Evolutionary conservation across 37 sponge, comb jelly and placozoan genomes (phyloP).

Genomic region (Theonella swinhoei): DNA sequence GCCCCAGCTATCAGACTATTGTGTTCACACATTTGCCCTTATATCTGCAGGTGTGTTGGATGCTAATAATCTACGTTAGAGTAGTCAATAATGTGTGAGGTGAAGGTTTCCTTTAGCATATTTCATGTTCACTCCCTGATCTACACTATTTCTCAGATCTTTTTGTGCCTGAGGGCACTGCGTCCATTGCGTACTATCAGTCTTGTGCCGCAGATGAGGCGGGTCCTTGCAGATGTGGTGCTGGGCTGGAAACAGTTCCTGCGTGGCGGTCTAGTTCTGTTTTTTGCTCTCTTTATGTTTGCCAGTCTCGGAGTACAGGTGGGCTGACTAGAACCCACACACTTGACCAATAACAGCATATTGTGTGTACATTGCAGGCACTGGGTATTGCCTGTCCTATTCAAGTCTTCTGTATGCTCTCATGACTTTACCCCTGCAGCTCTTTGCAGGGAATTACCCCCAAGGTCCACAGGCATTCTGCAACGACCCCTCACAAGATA

Average conservation of each 20-base stretch:
- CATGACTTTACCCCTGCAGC: too few species aligned
- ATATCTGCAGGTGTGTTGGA: neutral
- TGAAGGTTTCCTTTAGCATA: neutral
- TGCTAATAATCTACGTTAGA: neutral
- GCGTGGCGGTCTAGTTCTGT: conserved; percentile 39
- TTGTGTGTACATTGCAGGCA: neutral
- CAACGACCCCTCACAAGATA: conserved; percentile 36
- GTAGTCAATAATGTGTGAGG: neutral
- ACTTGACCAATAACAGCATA: too few species aligned
- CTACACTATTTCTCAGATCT: neutral
- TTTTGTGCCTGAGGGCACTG: conserved; percentile 53
- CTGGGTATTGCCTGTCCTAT: neutral
- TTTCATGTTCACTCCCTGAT: neutral
- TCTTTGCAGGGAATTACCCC: conserved; percentile 48
- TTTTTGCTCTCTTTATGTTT: conserved; percentile 67
- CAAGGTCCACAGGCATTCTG: conserved; percentile 39
- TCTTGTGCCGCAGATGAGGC: conserved; percentile 50
- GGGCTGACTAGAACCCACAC: too few species aligned
- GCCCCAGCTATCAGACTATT: neutral
- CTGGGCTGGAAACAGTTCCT: conserved; percentile 60
- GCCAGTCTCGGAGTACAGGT: conserved; percentile 72
- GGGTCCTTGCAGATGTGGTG: conserved; percentile 49
- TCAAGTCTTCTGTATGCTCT: neutral
- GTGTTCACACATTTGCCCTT: conserved; percentile 5
- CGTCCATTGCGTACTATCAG: conserved; percentile 69